Evolutionary conservation across 2,888 invertebrate genomes (phyloP).

Genomic region (Digitonthophagus gazella): DNA sequence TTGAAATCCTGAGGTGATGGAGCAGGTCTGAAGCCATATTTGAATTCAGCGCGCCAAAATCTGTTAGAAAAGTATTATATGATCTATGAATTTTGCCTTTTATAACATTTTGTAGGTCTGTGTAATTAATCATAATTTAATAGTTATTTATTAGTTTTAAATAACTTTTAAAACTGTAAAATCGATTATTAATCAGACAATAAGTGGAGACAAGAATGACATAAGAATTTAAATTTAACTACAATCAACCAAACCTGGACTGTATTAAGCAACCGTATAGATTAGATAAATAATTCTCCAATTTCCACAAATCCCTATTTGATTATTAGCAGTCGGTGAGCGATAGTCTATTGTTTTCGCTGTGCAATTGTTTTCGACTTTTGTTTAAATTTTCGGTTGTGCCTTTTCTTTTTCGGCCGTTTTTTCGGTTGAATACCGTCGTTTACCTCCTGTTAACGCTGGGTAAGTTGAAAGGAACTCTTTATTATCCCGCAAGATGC

Average conservation of each 20-base stretch:
- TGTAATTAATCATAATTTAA: too few relatives aligned
- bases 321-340: neutral
- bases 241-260: neutral
- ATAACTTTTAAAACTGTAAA: too few relatives aligned
- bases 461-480: neutral
- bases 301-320: neutral
- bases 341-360: neutral
- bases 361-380: neutral
- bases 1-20: too few relatives aligned
- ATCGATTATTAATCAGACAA: too few relatives aligned
- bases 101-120: too few relatives aligned
- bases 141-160: too few relatives aligned
- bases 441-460: neutral
- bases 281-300: neutral
- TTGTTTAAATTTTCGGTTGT: neutral
- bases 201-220: too few relatives aligned
- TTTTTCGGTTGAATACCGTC: neutral
- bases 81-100: too few relatives aligned
- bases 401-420: neutral
- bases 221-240: neutral
- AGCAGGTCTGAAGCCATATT: too few relatives aligned
- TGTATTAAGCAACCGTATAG: neutral
- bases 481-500: neutral
- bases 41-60: too few relatives aligned
- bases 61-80: too few relatives aligned